These are phyloP conservation scores for Ephialtes manifestator DNA, from an alignment of 2,888 invertebrate genomes.

Conservation along the genomic window DNA sequence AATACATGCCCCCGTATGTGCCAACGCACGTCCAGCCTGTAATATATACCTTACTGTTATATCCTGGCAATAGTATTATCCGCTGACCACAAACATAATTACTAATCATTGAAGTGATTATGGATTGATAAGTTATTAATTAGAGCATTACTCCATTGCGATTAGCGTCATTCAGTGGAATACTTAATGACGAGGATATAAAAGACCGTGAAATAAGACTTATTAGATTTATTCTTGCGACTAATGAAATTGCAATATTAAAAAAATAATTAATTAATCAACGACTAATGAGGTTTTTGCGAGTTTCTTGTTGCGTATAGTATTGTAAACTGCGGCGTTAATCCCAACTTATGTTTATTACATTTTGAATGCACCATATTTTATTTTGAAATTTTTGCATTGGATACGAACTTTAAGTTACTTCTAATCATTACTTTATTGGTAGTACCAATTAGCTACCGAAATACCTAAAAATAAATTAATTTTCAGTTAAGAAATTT, in stretches of 20 bases:
- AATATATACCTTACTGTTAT: slow-evolving; percentile 31
- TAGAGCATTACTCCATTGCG: background rate
- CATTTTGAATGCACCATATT: no score
- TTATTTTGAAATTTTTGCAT: no score
- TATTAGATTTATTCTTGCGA: background rate
- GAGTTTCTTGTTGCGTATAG: background rate
- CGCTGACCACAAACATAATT: background rate
- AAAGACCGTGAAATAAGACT: background rate
- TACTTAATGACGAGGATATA: background rate
- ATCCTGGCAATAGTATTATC: slow-evolving; percentile 32
- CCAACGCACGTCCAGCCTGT: slow-evolving; percentile 31
- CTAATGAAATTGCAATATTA: no score
- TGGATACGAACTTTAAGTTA: no score
- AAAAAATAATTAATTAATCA: no score
- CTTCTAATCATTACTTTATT: no score
- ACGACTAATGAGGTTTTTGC: no score
- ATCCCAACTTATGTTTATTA: no score
- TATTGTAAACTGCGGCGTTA: no score
- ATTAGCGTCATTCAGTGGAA: background rate
- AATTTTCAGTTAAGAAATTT: no score
- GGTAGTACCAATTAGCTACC: no score
- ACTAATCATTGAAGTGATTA: slow-evolving; percentile 28
- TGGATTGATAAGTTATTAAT: slow-evolving; percentile 4
- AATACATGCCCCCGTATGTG: slow-evolving; percentile 3
- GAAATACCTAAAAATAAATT: no score